phyloP scores from a whole-genome alignment of 1,140 invertebrate genomes.

The Globodera rostochiensis region DNA sequence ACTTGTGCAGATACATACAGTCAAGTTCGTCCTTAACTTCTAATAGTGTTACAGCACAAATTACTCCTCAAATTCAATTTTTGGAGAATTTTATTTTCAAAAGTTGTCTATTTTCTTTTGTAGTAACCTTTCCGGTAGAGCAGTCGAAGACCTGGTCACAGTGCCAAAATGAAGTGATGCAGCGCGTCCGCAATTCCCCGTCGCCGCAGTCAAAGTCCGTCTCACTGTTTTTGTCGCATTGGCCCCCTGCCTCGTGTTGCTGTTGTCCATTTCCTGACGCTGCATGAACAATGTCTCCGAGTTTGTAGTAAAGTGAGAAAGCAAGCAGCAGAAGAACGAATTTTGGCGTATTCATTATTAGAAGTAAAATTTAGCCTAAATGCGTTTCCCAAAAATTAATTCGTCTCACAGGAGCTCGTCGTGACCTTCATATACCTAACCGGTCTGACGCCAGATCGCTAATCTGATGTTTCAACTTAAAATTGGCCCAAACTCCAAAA shows the following conservation, averaged over 20 bases:
- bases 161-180: slow-evolving; percentile 8
- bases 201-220: slow-evolving; percentile 18
- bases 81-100: too few relatives aligned
- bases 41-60: neutral
- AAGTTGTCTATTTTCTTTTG: too few relatives aligned
- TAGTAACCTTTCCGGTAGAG: slow-evolving; percentile 9
- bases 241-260: neutral
- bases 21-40: neutral
- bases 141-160: slow-evolving; percentile 24
- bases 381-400: too few relatives aligned
- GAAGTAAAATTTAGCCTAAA: too few relatives aligned
- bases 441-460: too few relatives aligned
- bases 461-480: too few relatives aligned
- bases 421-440: too few relatives aligned
- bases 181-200: slow-evolving; percentile 13
- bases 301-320: neutral
- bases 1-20: slow-evolving; percentile 14
- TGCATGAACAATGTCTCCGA: neutral
- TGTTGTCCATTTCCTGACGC: neutral
- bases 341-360: too few relatives aligned
- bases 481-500: too few relatives aligned
- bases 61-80: too few relatives aligned
- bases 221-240: neutral
- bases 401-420: too few relatives aligned
- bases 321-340: neutral